Conservation (phyloP, 2,888 invertebrate genomes). For the Caenorhabditis becei region DNA sequence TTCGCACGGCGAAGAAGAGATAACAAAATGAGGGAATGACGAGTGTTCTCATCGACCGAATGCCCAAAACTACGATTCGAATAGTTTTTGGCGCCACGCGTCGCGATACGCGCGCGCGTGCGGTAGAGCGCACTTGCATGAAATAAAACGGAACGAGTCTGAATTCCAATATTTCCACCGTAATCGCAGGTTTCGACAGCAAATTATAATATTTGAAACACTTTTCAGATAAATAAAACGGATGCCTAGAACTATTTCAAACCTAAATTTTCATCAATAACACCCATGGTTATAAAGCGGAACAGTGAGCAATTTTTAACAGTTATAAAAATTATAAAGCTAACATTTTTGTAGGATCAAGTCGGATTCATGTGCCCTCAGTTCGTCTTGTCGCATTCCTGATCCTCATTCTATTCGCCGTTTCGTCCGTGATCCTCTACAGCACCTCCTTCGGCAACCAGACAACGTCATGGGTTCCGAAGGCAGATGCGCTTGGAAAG, state of each 20-base stretch:
- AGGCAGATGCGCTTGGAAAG: slow-evolving; percentile 5
- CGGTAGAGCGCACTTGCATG: slow-evolving; percentile 36
- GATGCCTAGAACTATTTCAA: slow-evolving; percentile 12
- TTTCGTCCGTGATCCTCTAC: slow-evolving; percentile 26
- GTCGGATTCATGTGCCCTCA: neutral
- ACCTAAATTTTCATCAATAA: slow-evolving; percentile 2
- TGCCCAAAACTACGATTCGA: slow-evolving; percentile 44
- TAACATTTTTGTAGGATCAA: slow-evolving; percentile 5
- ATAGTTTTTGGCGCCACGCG: slow-evolving; percentile 57
- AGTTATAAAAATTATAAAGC: neutral
- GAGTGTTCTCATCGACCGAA: neutral
- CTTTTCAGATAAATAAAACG: slow-evolving; percentile 21
- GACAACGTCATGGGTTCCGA: slow-evolving; percentile 16
- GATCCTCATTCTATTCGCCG: slow-evolving; percentile 12
- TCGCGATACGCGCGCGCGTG: slow-evolving; percentile 46
- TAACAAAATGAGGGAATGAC: slow-evolving; percentile 5
- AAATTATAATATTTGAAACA: neutral
- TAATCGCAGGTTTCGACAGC: neutral
- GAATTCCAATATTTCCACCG: neutral
- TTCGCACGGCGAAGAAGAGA: slow-evolving; percentile 2
- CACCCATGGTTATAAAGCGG: slow-evolving; percentile 33
- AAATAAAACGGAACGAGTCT: slow-evolving; percentile 6
- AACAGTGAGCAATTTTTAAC: slow-evolving; percentile 1
- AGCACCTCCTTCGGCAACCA: slow-evolving; percentile 26
- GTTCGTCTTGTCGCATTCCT: slow-evolving; percentile 29